phyloP scores from a whole-genome alignment of 1,140 invertebrate species.

The Theocolax elegans region DNA sequence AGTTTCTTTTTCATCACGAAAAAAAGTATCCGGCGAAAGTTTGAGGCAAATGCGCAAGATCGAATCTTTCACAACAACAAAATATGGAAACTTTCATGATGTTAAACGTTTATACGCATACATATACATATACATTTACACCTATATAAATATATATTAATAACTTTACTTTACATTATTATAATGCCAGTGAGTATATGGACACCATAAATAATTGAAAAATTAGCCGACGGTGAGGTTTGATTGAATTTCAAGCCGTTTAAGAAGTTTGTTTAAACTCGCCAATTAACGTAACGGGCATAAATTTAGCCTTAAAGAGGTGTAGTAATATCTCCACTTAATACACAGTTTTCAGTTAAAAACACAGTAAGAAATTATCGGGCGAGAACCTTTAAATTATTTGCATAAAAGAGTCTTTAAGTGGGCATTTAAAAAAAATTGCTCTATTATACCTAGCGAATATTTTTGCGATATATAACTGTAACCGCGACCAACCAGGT shows the following conservation, averaged over 20 bases:
- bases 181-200: too few relatives aligned
- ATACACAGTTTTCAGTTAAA: background rate
- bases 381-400: background rate
- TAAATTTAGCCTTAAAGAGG: background rate
- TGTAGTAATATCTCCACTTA: background rate
- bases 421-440: constrained; percentile 8
- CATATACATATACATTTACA: too few relatives aligned
- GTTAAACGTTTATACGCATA: too few relatives aligned
- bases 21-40: constrained; percentile 5
- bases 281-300: too few relatives aligned
- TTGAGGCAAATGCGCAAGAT: background rate
- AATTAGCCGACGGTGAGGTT: too few relatives aligned
- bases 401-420: background rate
- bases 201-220: too few relatives aligned
- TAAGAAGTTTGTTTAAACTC: too few relatives aligned
- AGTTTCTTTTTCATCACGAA: constrained; percentile 7
- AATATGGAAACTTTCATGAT: too few relatives aligned
- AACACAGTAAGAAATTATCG: too few relatives aligned
- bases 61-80: background rate
- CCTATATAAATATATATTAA: too few relatives aligned
- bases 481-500: background rate
- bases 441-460: background rate
- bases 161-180: too few relatives aligned
- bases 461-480: background rate
- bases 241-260: too few relatives aligned